Percentiles rank a stretch among this genome's conserved stretches.
Evolutionary conservation across 1,140 invertebrate species (phyloP).

Genomic region (Dendroctonus ponderosae): DNA sequence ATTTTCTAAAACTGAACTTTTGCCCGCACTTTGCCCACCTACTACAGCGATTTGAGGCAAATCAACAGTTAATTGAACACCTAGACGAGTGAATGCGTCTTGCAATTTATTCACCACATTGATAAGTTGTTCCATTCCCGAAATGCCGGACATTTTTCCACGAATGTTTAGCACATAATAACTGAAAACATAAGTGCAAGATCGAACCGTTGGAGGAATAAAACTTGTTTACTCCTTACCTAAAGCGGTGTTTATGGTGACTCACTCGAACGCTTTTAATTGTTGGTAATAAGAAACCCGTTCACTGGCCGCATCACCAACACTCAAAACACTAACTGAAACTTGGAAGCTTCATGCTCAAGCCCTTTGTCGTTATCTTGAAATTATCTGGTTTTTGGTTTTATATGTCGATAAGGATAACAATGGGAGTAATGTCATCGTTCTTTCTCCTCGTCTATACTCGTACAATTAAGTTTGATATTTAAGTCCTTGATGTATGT

Average conservation of each 20-base stretch:
- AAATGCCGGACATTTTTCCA: slow-evolving; percentile 74
- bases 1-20: slow-evolving; percentile 98
- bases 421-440: too few relatives aligned
- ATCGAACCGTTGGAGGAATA: neutral
- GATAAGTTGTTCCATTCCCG: slow-evolving; percentile 96
- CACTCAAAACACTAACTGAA: too few relatives aligned
- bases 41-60: slow-evolving; percentile 99
- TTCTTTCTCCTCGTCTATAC: too few relatives aligned
- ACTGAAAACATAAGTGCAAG: neutral
- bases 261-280: slow-evolving; percentile 13
- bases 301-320: neutral
- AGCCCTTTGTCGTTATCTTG: too few relatives aligned
- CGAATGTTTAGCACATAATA: neutral
- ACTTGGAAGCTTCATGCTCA: too few relatives aligned
- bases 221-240: slow-evolving; percentile 11
- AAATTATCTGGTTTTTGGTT: too few relatives aligned
- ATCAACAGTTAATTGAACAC: slow-evolving; percentile 96
- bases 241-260: slow-evolving; percentile 15
- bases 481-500: neutral
- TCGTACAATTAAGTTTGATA: neutral
- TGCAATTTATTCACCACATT: slow-evolving; percentile 98
- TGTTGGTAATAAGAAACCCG: neutral
- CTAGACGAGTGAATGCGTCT: slow-evolving; percentile 98
- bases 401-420: too few relatives aligned
- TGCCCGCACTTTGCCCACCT: slow-evolving; percentile 97